Conservation (phyloP, 1,140 invertebrate genomes). For the Drosophila pruinosa region DNA sequence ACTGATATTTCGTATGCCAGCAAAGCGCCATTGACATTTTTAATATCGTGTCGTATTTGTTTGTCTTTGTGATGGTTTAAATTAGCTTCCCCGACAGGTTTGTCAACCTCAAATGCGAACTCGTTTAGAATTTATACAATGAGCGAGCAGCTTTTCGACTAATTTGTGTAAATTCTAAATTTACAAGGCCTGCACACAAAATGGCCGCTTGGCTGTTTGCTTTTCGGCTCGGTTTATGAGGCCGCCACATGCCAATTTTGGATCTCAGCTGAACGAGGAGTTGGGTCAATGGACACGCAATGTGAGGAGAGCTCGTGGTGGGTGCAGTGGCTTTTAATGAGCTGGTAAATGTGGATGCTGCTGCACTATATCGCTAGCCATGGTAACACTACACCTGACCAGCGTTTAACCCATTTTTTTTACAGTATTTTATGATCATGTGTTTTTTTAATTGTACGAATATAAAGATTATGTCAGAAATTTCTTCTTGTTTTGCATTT, state of each 20-base stretch:
- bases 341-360: slow-evolving; percentile 50
- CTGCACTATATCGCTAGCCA: slow-evolving; percentile 7
- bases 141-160: slow-evolving; percentile 44
- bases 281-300: slow-evolving; percentile 64
- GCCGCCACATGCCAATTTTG: slow-evolving; percentile 37
- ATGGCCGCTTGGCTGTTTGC: slow-evolving; percentile 66
- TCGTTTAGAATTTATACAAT: slow-evolving; percentile 73
- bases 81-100: slow-evolving; percentile 64
- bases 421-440: not conserved
- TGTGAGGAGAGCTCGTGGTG: slow-evolving; percentile 40
- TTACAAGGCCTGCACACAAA: slow-evolving; percentile 71
- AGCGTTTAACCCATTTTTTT: slow-evolving; percentile 32
- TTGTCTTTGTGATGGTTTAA: slow-evolving; percentile 33
- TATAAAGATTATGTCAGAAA: no score
- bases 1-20: slow-evolving; percentile 37
- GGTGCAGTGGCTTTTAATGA: slow-evolving; percentile 77
- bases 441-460: no score
- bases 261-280: slow-evolving; percentile 10
- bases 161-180: slow-evolving; percentile 73
- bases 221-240: slow-evolving; percentile 42
- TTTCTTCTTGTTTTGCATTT: no score
- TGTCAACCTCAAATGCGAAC: slow-evolving; percentile 47
- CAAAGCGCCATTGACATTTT: slow-evolving; percentile 55
- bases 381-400: slow-evolving; percentile 41
- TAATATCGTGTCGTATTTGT: slow-evolving; percentile 31